These are phyloP conservation scores for Cataglyphis cursor DNA, from an alignment of 2,888 invertebrate genomes.

Conservation along the genomic window DNA sequence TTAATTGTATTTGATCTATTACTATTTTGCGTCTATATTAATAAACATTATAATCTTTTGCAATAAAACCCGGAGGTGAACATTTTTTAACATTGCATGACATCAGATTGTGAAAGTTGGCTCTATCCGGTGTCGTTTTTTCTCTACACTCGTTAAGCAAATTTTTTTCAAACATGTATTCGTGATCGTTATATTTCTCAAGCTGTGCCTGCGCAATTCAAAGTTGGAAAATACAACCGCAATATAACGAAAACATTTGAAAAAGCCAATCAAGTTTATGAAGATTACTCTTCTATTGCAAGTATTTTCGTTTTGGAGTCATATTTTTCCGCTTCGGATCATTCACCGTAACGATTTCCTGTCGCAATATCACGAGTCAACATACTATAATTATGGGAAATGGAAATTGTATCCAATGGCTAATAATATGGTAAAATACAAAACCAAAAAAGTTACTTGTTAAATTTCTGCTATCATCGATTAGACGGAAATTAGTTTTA, in stretches of 20 bases:
- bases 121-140: slow-evolving; percentile 24
- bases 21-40: not conserved
- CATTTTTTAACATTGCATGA: not conserved
- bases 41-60: slow-evolving; percentile 14
- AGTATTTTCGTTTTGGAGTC: not conserved
- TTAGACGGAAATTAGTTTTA: slow-evolving; percentile 77
- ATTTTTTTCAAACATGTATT: slow-evolving; percentile 25
- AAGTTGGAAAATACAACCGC: not conserved
- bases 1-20: not conserved
- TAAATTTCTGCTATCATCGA: not conserved
- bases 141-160: slow-evolving; percentile 5
- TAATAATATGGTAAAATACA: not conserved
- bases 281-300: not conserved
- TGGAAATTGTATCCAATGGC: not conserved
- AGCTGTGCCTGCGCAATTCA: not conserved
- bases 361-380: not conserved
- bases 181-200: slow-evolving; percentile 1
- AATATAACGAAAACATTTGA: not conserved
- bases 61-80: not conserved
- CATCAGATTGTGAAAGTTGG: slow-evolving; percentile 41
- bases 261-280: not conserved
- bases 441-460: not conserved
- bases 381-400: not conserved
- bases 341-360: not conserved
- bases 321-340: not conserved